Conservation (phyloP, 1,140 invertebrate species). For the Caenorhabditis brenneri region DNA sequence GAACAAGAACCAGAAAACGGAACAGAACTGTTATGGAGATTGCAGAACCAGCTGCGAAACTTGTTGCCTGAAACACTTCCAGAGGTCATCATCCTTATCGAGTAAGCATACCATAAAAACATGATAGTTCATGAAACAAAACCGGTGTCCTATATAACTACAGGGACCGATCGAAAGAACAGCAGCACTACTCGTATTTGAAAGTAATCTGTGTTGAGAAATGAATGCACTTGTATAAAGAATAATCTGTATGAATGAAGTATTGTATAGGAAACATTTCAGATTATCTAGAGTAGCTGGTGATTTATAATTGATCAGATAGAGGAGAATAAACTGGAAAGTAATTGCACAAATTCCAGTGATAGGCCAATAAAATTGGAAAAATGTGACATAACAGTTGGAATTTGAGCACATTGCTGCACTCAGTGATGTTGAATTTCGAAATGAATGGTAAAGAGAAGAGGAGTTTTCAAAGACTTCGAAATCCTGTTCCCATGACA, state of each 20-base stretch:
- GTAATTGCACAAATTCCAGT: background rate
- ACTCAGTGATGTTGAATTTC: background rate
- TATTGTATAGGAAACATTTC: slow-evolving; percentile 12
- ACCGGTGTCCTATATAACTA: background rate
- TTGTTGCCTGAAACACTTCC: background rate
- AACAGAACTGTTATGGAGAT: slow-evolving; percentile 8
- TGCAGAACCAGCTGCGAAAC: background rate
- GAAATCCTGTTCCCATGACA: background rate
- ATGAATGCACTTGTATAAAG: background rate
- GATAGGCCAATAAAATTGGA: background rate
- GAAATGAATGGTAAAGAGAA: background rate
- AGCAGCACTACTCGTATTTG: background rate
- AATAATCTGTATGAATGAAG: background rate
- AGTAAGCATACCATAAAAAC: background rate
- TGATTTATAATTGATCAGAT: background rate
- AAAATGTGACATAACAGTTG: background rate
- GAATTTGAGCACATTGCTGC: slow-evolving; percentile 23
- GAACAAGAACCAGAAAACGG: slow-evolving; percentile 24
- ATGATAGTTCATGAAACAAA: slow-evolving; percentile 16
- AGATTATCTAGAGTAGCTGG: background rate
- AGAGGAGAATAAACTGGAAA: background rate
- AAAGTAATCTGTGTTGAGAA: slow-evolving; percentile 15
- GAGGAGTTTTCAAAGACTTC: background rate
- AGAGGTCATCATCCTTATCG: no score
- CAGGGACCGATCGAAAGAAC: background rate